Evolutionary conservation across 2,113 vertebrate genomes (phyloP), one percentile per base, ranked within the genome.

Genomic region (Rafetus swinhoei): DNA sequence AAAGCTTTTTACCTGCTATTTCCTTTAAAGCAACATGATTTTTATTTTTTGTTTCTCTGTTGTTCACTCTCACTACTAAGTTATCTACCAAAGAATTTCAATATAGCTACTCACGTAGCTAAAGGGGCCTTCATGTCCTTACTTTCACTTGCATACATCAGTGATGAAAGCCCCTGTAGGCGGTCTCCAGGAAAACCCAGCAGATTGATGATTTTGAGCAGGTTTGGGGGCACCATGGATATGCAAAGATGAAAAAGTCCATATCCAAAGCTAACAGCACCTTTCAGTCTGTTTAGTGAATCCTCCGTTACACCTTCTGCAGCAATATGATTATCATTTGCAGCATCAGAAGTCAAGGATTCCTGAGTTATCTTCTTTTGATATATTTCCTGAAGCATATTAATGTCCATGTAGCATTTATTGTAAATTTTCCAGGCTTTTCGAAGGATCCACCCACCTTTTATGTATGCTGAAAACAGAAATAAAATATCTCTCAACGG

Each of bases 361-460:
- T 99, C 99, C 97, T 98, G 98, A 90, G 98, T 98, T 77, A 98
- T 96, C 96, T 97, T 98, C 96, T 97, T 98, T 97, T 99, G 98
- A 97, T 98, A 98, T 52, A 98, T 87, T 89, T 99, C 99, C 98
- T 99, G 99, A 86, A 99, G 99, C 81, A 98, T 98, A 95, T 99
- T 99, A 98, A 99, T 99, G 98, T 99, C 99, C 83, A 98, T 98
- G 97, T 99, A 99, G 97, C 99, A 99, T 96, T 99, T 99, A 95
- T 99, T 99, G 97, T 99, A 99, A 98, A 99, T 99, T 96, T 99
- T 99, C 99, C 99, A 99, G 84, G 99, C 99, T 97, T 99, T 99
- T 91, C 99, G 98, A 62, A 99, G 99, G 97, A 99, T 99, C 99
- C 99, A 99, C 95, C 99, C 99, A 98, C 99, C 99, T 98, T 99